Evolutionary conservation across 2,888 invertebrate genomes (phyloP).

Genomic region (Amblyjoppa fuscipennis): DNA sequence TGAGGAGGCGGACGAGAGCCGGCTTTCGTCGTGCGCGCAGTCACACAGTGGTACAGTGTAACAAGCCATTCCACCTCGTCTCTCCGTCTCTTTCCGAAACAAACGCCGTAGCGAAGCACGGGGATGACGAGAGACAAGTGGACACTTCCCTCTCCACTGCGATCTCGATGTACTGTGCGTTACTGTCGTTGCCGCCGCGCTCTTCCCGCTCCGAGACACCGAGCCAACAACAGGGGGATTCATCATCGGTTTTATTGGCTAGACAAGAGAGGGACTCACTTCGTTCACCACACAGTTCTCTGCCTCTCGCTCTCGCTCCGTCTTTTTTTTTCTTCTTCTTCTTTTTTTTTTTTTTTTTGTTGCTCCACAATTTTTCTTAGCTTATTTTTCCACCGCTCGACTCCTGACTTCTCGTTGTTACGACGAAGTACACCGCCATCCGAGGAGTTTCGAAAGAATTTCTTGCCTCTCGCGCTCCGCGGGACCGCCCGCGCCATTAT

Average conservation of each 20-base stretch:
- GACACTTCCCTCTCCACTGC: slow-evolving; percentile 80
- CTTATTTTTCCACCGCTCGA: slow-evolving; percentile 31
- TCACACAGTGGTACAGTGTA: slow-evolving; percentile 21
- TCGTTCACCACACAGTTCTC: not conserved
- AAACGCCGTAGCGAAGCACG: slow-evolving; percentile 36
- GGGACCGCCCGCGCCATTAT: slow-evolving; percentile 1
- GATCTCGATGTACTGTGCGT: slow-evolving; percentile 34
- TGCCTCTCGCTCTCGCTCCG: not conserved
- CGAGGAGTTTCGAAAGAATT: not conserved
- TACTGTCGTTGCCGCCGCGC: slow-evolving; percentile 30
- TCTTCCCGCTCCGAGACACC: slow-evolving; percentile 47
- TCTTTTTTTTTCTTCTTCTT: not conserved
- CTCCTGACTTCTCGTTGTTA: not conserved
- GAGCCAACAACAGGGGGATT: slow-evolving; percentile 75
- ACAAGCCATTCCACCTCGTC: slow-evolving; percentile 40
- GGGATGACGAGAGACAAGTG: slow-evolving; percentile 76
- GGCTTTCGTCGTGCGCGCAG: slow-evolving; percentile 13
- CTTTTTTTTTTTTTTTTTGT: slow-evolving; percentile 18
- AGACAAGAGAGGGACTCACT: slow-evolving; percentile 69
- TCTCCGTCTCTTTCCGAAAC: slow-evolving; percentile 38
- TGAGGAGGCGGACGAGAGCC: slow-evolving; percentile 26
- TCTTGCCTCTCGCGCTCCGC: not conserved
- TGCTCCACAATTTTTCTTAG: not conserved
- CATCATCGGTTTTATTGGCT: slow-evolving; percentile 76
- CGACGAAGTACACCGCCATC: not conserved